Conservation (phyloP, 2,797 vertebrate species). For the Myotis findleyi region DNA sequence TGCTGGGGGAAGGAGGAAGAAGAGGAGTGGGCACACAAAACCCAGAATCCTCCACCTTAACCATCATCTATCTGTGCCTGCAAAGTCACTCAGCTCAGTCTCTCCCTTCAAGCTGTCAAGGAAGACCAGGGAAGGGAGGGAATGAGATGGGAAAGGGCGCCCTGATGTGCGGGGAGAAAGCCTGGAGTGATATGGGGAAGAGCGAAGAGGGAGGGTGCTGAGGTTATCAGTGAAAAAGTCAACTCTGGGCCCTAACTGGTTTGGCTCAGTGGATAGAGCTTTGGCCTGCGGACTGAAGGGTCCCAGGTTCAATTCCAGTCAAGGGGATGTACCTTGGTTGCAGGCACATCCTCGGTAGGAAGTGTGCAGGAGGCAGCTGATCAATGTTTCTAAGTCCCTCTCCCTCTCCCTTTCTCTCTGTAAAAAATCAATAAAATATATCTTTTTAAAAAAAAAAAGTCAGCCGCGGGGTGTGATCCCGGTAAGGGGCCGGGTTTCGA, state of each 20-base stretch:
- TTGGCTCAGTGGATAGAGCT: no score
- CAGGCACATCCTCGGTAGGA: no score
- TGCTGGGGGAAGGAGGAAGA: no score
- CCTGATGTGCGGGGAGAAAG: not conserved
- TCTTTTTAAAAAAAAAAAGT: not conserved
- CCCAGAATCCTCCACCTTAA: not conserved
- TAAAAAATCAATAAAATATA: no score
- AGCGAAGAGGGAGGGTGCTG: not conserved
- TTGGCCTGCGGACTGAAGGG: no score
- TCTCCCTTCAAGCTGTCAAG: not conserved
- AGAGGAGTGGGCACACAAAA: not conserved
- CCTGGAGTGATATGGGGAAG: not conserved
- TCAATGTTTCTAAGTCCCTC: no score
- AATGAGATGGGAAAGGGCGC: accelerated
- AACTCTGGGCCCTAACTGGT: no score
- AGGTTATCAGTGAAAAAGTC: not conserved
- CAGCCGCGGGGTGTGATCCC: not conserved
- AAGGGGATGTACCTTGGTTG: no score
- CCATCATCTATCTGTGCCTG: not conserved
- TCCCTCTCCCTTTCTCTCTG: no score
- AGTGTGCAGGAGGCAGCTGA: no score
- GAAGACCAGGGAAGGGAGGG: no score
- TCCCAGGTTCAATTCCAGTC: no score
- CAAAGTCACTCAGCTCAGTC: not conserved
- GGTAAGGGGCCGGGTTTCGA: not conserved